Conservation (phyloP, 1,140 invertebrate species). For the Heterodera carotae region DNA sequence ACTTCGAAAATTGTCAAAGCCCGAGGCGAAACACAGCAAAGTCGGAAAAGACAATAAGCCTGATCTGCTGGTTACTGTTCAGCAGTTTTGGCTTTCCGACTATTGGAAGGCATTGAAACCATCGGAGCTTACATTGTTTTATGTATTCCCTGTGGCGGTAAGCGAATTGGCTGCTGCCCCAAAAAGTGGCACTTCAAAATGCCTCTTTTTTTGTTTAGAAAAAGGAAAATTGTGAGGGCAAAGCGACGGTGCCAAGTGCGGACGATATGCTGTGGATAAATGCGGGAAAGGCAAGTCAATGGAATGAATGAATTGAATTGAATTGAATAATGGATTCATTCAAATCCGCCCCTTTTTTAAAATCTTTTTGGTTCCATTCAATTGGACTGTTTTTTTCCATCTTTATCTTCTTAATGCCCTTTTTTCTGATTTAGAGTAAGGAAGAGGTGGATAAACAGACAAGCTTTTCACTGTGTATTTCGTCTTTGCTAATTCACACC, state of each 20-base stretch:
- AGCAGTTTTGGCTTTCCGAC: constrained; percentile 41
- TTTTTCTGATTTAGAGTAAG: background rate
- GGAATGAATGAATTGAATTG: background rate
- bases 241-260: background rate
- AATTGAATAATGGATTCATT: no score
- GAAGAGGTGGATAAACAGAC: constrained; percentile 25
- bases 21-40: constrained; percentile 32
- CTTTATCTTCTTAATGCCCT: no score
- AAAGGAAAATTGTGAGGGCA: constrained; percentile 9
- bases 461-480: constrained; percentile 27
- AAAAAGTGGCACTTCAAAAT: background rate
- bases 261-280: constrained; percentile 24
- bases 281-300: constrained; percentile 7
- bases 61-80: constrained; percentile 45
- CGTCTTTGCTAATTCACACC: constrained; percentile 35
- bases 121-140: constrained; percentile 39
- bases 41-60: background rate
- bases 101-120: constrained; percentile 41
- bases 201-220: background rate
- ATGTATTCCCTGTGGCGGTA: constrained; percentile 40
- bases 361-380: no score
- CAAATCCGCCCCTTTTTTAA: no score
- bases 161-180: background rate
- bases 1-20: constrained; percentile 35
- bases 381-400: no score